Percentiles rank a stretch among this genome's conserved stretches.
Conservation (phyloP, 2,113 vertebrate genomes). For the Antigone vipio region DNA sequence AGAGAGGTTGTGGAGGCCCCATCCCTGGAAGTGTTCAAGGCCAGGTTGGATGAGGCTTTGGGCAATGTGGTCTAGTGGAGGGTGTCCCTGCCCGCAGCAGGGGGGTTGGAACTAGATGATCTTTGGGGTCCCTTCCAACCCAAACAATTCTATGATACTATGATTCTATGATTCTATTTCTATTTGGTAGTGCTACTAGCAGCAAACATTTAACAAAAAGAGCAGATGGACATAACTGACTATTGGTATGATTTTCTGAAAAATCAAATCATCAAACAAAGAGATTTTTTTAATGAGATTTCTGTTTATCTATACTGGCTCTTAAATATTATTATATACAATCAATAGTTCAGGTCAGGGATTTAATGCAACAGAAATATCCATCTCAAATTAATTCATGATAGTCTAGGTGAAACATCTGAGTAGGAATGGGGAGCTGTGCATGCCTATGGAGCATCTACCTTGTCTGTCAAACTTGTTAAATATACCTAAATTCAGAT, state of each 20-base stretch:
- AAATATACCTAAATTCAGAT: neutral
- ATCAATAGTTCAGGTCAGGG: neutral
- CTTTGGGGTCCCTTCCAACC: too few species aligned
- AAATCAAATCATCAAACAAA: neutral
- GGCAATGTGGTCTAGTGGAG: too few species aligned
- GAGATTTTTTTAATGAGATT: neutral
- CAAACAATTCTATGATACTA: too few species aligned
- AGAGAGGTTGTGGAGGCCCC: too few species aligned
- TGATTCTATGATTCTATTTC: neutral
- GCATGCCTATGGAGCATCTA: rapidly evolving
- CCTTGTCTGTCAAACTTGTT: neutral
- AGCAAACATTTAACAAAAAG: neutral
- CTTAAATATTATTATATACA: neutral
- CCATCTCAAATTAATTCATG: neutral
- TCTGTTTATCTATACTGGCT: neutral
- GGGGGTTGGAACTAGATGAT: too few species aligned
- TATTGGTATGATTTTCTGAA: neutral
- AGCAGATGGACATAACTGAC: neutral
- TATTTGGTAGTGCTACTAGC: neutral
- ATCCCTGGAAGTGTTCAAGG: too few species aligned
- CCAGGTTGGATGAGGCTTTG: too few species aligned
- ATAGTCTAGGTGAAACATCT: neutral
- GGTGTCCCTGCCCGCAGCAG: too few species aligned
- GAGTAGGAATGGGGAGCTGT: neutral
- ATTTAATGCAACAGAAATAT: neutral